These are phyloP conservation scores for Platorchestia sp. DNA, from an alignment of 1,140 invertebrate genomes.

Conservation along the genomic window DNA sequence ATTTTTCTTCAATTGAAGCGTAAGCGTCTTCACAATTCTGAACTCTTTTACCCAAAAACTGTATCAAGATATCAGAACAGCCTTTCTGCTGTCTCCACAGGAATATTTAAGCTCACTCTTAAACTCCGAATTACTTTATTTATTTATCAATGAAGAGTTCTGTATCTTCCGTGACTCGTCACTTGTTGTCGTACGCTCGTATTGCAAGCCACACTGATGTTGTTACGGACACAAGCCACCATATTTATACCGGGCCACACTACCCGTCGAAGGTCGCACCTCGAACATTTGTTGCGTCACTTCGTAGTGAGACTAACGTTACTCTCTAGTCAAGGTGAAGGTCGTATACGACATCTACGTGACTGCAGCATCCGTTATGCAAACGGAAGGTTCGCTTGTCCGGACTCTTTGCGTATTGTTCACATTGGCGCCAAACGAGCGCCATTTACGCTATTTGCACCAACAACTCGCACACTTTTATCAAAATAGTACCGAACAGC, in stretches of 20 bases:
- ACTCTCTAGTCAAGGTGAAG: constrained; percentile 28
- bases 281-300: constrained; percentile 37
- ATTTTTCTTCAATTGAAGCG: neutral
- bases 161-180: neutral
- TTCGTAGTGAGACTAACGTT: constrained; percentile 6
- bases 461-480: too few relatives aligned
- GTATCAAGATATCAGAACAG: neutral
- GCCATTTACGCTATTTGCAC: too few relatives aligned
- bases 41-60: neutral
- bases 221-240: neutral
- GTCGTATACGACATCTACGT: neutral
- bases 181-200: neutral
- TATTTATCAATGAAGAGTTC: neutral
- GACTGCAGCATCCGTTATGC: constrained; percentile 37
- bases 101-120: neutral
- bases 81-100: neutral
- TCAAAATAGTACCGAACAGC: too few relatives aligned
- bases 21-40: neutral
- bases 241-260: constrained; percentile 14
- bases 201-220: constrained; percentile 12
- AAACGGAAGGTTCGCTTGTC: neutral
- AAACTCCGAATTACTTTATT: neutral
- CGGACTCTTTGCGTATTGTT: neutral
- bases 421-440: neutral
- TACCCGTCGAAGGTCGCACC: neutral